Conservation (phyloP, 2,888 invertebrate species). For the Cryptosula pallasiana region DNA sequence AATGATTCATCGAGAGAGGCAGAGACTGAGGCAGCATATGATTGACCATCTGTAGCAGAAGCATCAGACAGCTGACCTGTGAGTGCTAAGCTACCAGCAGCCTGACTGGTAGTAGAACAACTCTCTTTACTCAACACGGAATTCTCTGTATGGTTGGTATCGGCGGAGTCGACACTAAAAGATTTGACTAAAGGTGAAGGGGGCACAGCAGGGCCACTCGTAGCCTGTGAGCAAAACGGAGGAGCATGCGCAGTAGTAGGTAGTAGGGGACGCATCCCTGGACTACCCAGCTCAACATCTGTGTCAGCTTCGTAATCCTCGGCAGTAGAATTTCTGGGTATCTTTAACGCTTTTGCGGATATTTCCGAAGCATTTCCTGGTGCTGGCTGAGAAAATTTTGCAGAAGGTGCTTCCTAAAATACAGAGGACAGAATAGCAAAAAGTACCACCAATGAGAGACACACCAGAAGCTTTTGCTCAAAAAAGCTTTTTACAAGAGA, state of each 20-base stretch:
- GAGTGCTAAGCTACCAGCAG: not conserved
- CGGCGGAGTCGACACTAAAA: not conserved
- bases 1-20: not conserved
- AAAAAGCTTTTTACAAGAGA: too few relatives aligned
- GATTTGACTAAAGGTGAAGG: too few relatives aligned
- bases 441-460: too few relatives aligned
- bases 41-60: not conserved
- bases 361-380: too few relatives aligned
- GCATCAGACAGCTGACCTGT: not conserved
- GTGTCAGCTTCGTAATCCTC: conserved; percentile 17
- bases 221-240: not conserved
- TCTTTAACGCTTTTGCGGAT: not conserved
- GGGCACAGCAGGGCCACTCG: not conserved
- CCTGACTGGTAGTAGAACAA: not conserved
- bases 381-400: too few relatives aligned
- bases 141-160: not conserved
- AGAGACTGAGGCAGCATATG: not conserved
- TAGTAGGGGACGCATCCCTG: not conserved
- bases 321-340: not conserved
- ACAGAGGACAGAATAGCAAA: too few relatives aligned
- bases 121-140: not conserved
- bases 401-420: too few relatives aligned
- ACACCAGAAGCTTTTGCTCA: too few relatives aligned
- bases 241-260: not conserved
- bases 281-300: conserved; percentile 4